A percentile compares a stretch with the other conserved stretches of the same genome.
phyloP scores from a whole-genome alignment of 2,113 vertebrate genomes.

The Phylloscopus whistleri region DNA sequence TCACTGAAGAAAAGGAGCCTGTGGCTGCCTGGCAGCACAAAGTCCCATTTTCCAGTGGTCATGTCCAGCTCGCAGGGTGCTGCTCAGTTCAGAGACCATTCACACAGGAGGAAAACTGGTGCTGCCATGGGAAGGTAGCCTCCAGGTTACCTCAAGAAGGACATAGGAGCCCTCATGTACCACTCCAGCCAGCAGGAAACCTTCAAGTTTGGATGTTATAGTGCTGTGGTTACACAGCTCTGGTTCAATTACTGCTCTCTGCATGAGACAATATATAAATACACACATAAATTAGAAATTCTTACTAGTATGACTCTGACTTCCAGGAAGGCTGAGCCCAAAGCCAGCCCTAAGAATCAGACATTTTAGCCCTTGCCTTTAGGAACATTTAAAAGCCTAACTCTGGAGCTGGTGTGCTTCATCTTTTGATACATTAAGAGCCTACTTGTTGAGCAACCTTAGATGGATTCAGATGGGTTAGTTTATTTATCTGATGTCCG shows the following conservation, averaged over 20 bases:
- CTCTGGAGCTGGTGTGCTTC: background rate
- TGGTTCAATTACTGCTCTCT: background rate
- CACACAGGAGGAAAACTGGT: background rate
- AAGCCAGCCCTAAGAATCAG: background rate
- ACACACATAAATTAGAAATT: background rate
- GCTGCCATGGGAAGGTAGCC: background rate
- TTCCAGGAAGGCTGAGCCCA: background rate
- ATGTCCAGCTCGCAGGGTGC: background rate
- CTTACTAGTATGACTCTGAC: background rate
- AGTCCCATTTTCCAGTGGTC: background rate
- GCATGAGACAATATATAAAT: background rate
- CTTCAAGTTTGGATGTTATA: background rate
- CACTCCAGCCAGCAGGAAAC: background rate
- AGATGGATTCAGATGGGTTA: background rate
- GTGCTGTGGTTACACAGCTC: rapidly evolving
- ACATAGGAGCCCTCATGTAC: background rate
- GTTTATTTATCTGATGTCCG: background rate
- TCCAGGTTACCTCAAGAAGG: background rate
- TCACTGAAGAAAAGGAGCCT: background rate
- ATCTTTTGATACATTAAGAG: background rate
- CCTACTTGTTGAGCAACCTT: background rate
- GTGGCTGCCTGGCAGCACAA: background rate
- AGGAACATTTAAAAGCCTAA: background rate
- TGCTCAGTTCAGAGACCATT: background rate
- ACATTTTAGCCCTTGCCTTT: background rate